phyloP scores from a whole-genome alignment of 2,113 vertebrate species.

The Heterocephalus glaber region DNA sequence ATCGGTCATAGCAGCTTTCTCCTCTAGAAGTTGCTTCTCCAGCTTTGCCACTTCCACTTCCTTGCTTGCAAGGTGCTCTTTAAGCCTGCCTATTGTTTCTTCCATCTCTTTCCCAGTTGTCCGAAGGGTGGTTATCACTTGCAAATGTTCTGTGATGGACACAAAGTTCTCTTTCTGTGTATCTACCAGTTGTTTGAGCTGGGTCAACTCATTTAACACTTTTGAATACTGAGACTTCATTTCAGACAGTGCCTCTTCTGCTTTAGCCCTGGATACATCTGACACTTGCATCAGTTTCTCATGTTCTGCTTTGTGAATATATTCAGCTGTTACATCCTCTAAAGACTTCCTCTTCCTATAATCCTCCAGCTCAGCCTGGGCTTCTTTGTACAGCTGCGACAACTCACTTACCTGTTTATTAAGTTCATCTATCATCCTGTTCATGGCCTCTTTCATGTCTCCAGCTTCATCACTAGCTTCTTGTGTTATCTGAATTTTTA shows the following conservation, averaged over 20 bases:
- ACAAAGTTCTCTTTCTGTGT: slow-evolving; percentile 90
- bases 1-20: slow-evolving; percentile 86
- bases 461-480: slow-evolving; percentile 89
- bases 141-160: slow-evolving; percentile 90
- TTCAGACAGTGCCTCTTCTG: slow-evolving; percentile 87
- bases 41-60: slow-evolving; percentile 87
- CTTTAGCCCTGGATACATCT: slow-evolving; percentile 86
- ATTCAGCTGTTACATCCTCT: slow-evolving; percentile 80
- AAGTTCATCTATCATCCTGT: slow-evolving; percentile 89
- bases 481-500: slow-evolving; percentile 87
- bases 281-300: slow-evolving; percentile 85
- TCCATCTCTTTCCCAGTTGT: slow-evolving; percentile 91
- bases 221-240: slow-evolving; percentile 86
- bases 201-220: slow-evolving; percentile 87
- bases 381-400: slow-evolving; percentile 93
- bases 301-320: slow-evolving; percentile 87
- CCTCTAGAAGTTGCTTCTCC: slow-evolving; percentile 88
- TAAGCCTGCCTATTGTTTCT: slow-evolving; percentile 86
- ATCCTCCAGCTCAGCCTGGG: slow-evolving; percentile 91
- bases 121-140: slow-evolving; percentile 90
- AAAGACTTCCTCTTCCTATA: slow-evolving; percentile 85
- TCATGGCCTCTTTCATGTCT: slow-evolving; percentile 89
- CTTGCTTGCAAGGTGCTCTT: slow-evolving; percentile 87
- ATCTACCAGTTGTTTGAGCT: slow-evolving; percentile 89
- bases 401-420: slow-evolving; percentile 92